Evolutionary conservation across 2,797 vertebrate species (phyloP).

Genomic region (Channa striata): DNA sequence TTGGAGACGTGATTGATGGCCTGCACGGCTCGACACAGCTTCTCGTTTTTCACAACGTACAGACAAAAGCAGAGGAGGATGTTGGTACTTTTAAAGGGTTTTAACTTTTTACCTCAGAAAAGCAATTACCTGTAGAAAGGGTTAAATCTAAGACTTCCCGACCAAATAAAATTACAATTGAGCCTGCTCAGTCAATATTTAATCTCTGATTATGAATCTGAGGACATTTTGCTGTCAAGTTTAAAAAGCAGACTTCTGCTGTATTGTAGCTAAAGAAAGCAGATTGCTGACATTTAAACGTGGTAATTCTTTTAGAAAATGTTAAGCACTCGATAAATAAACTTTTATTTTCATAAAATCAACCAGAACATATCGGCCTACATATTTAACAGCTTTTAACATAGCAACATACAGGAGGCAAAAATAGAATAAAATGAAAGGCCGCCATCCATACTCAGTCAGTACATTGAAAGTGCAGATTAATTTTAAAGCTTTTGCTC

Average conservation of each 20-base stretch:
- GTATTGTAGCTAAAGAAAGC: neutral
- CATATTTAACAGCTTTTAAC: slow-evolving; percentile 35
- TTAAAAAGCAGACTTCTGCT: slow-evolving; percentile 1
- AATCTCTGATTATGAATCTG: slow-evolving; percentile 19
- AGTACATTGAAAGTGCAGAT: slow-evolving; percentile 41
- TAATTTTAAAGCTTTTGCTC: slow-evolving; percentile 11
- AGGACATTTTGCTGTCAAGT: neutral
- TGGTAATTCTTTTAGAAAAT: neutral
- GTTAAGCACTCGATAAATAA: slow-evolving; percentile 59
- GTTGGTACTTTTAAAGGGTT: neutral
- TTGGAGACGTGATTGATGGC: slow-evolving; percentile 71
- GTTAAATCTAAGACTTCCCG: neutral
- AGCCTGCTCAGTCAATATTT: slow-evolving; percentile 39
- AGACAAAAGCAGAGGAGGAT: neutral
- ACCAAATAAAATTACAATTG: neutral
- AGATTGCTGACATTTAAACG: neutral
- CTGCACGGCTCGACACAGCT: slow-evolving; percentile 42
- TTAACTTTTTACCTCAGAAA: neutral
- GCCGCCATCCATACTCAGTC: slow-evolving; percentile 1
- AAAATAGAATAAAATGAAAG: slow-evolving; percentile 19
- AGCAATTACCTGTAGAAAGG: neutral
- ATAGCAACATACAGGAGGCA: slow-evolving; percentile 25
- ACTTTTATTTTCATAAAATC: slow-evolving; percentile 46
- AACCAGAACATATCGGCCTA: slow-evolving; percentile 37
- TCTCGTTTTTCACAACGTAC: slow-evolving; percentile 53